A percentile compares a stretch with the other conserved stretches of the same genome.
Conservation (phyloP, 2,113 vertebrate genomes). For the Gallinago jamesoni region DNA sequence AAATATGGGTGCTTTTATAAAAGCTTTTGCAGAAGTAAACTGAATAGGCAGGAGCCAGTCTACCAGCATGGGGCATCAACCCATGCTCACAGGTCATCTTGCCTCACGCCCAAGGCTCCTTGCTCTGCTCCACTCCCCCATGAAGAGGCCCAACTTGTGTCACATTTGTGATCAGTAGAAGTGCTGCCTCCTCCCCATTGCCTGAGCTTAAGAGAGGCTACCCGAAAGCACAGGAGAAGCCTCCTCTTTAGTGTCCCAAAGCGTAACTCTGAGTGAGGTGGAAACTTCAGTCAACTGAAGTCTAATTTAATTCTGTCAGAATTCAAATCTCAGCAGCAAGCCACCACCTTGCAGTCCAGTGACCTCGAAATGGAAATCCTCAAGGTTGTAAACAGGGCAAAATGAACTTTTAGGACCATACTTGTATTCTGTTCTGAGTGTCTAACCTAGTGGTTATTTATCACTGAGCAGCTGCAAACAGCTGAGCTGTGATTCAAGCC, state of each 20-base stretch:
- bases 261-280: background rate
- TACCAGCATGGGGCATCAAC: background rate
- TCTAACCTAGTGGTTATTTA: background rate
- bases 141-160: background rate
- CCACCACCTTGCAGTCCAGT: background rate
- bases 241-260: background rate
- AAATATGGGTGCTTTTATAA: background rate
- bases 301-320: background rate
- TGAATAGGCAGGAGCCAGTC: background rate
- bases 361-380: background rate
- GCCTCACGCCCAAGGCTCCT: background rate
- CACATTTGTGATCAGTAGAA: background rate
- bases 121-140: background rate
- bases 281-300: background rate
- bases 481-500: background rate
- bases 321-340: background rate
- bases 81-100: rapidly evolving
- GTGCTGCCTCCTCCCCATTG: background rate
- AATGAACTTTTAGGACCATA: background rate
- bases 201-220: background rate
- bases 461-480: background rate
- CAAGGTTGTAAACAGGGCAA: background rate
- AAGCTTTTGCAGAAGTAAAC: background rate
- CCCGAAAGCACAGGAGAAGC: background rate
- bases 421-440: background rate